A percentile compares a stretch with the other conserved stretches of the same genome.
phyloP scores from a whole-genome alignment of 1,140 invertebrate species.

The Drosophila pachea region DNA sequence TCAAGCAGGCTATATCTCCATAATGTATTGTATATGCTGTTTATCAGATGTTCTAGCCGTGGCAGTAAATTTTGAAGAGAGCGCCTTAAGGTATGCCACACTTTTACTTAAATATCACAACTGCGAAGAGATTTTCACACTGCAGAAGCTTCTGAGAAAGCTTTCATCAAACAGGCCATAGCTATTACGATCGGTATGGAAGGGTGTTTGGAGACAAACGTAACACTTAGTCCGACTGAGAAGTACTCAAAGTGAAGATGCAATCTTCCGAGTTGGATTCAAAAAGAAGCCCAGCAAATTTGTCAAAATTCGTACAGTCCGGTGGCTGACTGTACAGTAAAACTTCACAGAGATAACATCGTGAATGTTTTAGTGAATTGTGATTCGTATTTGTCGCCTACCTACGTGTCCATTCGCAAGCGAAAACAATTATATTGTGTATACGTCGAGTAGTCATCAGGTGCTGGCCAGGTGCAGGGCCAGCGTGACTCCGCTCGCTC shows the following conservation, averaged over 20 bases:
- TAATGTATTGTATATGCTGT: neutral
- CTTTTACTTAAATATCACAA: neutral
- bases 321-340: neutral
- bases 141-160: neutral
- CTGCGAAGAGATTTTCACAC: neutral
- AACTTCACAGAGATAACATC: neutral
- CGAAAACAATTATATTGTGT: conserved; percentile 7
- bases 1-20: neutral
- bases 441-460: conserved; percentile 8
- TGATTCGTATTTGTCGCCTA: neutral
- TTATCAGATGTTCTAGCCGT: too few species aligned
- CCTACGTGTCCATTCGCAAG: neutral
- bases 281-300: too few species aligned
- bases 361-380: neutral
- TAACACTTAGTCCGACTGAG: too few species aligned
- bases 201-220: too few species aligned
- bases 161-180: neutral
- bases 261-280: too few species aligned
- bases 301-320: too few species aligned
- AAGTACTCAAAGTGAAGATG: too few species aligned
- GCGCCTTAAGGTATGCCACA: conserved; percentile 1
- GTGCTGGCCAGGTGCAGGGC: conserved; percentile 2
- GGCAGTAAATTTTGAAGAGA: neutral
- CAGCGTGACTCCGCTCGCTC: conserved; percentile 1
- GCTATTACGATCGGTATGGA: too few species aligned